Evolutionary conservation across 1,140 invertebrate species (phyloP), one percentile per base, ranked within the genome.

Genomic region (Diorhabda sublineata): DNA sequence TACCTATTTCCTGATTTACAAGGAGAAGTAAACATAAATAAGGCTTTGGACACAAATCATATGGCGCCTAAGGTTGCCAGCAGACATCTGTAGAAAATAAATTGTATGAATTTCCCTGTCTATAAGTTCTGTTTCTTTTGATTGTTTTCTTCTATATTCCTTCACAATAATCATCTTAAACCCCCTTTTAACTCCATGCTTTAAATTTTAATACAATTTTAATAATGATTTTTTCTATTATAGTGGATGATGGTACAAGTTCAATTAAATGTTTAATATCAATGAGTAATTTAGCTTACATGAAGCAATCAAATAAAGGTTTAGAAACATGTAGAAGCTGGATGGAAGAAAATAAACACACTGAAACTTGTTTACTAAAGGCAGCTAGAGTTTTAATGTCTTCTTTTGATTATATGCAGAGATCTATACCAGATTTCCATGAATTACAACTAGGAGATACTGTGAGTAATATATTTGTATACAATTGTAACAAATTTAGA

Each of bases 171-270:
- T 26, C 26, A 26, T 26, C 26, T 1, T 26, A 26, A 26, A 26
- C 26, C 26, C 26, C 26, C 26, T 26, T 26, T 26, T 26, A 26
- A 26, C 26, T 26, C 26, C 26, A 26, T 26, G 26, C 26, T 26
- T 26, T 26, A 26, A 26, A 26, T 26, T 26, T 26, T 26, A 26
- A 26, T 26, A 26, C 26, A 26, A 26, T 26, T 26, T 26, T 26
- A 26, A 26, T 26, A 26, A 26, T 26, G 26, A 59, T 60, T 60
- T 61, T 41, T 41, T 61, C 4, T 41, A 26, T 62, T 68, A 52
- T 58, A 68, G 67, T 68, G 61, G 67, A 68, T 62, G 67, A 68
- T 52, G 61, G 67, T 3, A 68, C 67, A 6, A 63, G 60, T 11
- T 41, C 5, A 4, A 68, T 68, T 11, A 63, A 42, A 41, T 68